A percentile compares a stretch with the other conserved stretches of the same genome.
phyloP scores from a whole-genome alignment of 37 sponge, comb jelly and placozoan species.

The Haliclona indistincta region DNA sequence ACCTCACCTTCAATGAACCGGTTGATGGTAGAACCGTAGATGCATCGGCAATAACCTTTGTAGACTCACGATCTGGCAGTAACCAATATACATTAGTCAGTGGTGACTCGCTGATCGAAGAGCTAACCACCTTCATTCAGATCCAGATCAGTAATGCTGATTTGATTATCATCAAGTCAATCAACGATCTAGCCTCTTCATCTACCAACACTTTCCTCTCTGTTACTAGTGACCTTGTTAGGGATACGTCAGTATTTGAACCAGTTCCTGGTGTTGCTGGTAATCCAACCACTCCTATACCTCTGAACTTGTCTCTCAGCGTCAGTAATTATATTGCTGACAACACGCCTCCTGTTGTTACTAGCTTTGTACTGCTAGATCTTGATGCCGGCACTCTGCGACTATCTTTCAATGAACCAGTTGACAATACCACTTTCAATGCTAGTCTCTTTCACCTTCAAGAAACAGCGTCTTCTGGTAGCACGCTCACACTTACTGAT shows the following conservation, averaged over 20 bases:
- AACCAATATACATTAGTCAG: conserved; percentile 18
- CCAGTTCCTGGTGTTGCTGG: conserved; percentile 20
- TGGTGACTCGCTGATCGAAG: conserved; percentile 2
- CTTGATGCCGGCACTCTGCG: conserved; percentile 52
- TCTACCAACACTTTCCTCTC: conserved; percentile 65
- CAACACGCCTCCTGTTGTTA: conserved; percentile 52
- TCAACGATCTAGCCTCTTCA: conserved; percentile 52
- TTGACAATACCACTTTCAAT: conserved; percentile 53
- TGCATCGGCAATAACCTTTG: conserved; percentile 24
- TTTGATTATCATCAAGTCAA: conserved; percentile 65
- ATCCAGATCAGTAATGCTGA: conserved; percentile 33
- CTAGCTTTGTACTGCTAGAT: conserved; percentile 61
- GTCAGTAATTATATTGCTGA: conserved; percentile 51
- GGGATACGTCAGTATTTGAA: conserved; percentile 54
- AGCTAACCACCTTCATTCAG: conserved; percentile 16
- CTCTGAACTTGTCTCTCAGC: conserved; percentile 19
- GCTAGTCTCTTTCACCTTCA: conserved; percentile 62
- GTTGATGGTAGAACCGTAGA: conserved; percentile 57
- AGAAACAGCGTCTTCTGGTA: conserved; percentile 25
- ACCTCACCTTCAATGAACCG: conserved; percentile 82
- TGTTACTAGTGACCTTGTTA: conserved; percentile 37
- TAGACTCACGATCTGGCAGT: conserved; percentile 13
- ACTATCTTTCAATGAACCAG: conserved; percentile 80
- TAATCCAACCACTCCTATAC: conserved; percentile 33
- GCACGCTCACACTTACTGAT: conserved; percentile 36